Evolutionary conservation across 1,140 invertebrate genomes (phyloP), one percentile per base, ranked within the genome.

Genomic region (Cydia strobilella): DNA sequence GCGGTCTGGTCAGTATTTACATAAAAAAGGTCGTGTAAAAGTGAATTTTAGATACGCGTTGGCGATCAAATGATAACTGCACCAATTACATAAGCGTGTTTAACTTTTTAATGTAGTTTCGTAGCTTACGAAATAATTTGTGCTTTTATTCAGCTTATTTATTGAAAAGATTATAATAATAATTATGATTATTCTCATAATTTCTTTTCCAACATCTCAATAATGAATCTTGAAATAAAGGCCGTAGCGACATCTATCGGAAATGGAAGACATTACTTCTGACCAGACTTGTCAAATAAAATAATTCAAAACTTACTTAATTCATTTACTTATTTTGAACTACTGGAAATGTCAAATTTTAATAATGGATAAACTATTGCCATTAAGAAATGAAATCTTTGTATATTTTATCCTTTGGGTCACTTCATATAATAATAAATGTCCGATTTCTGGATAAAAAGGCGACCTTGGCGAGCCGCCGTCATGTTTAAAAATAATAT

Each of bases 361-460:
- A 42, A 31, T 65, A 31, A 31, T 35, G 63, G 27, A 66, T 18
- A 69, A 39, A 69, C n/a, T 59, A 23, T 59, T 59, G 63, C 13
- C 65, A 69, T 4, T 18, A 69, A 35, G 13, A 66, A 27, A 31
- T 66, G 15, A 35, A 69, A 69, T 69, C 27, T 35, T 69, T 69
- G 65, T 35, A 39, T 69, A 35, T 35, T 69, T 69, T 39, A 35
- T 69, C 27, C 27, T 69, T 69, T 69, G 65, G 65, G 31, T 69
- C 65, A 69, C n/a, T 69, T 69, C 20, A 42, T 4, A 15, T 66
- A n/a, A 66, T 31, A 35, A 31, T 66, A 31, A 27, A 31, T 39
- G 54, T 59, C 27, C 65, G 54, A 69, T 69, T 69, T 18, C 48
- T 39, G n/a, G 39, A 69, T 35, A 59, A 59, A 59, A 59, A 59